Base-by-base conservation (phyloP, 2,797 vertebrate species). In the Crenuchus spilurus region DNA sequence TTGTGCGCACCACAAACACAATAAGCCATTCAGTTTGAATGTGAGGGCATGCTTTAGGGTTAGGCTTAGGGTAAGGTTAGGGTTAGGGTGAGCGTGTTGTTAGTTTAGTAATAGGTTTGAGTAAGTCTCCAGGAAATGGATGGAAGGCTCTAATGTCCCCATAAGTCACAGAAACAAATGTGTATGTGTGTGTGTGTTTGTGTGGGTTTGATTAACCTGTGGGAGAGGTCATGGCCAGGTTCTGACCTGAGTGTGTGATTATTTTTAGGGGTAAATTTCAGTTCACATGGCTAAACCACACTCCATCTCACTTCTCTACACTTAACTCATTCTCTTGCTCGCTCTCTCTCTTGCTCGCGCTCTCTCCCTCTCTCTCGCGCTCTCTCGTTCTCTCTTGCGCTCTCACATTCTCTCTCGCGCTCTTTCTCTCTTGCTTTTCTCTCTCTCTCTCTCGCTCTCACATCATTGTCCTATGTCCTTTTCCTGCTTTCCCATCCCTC, bases 401-500 rank as follows among this genome's bases (percentile, higher is more conserved):
- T 65, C 4, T 64, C 30, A 49, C 11, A 5, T 4, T 2, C n/a
- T 54, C 6, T 2, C 48, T 14, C 0, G 11, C 33, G 74, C 62
- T 55, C 76, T 65, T 63, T 33, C 16, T 3, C 6, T 37, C 35
- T 37, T 4, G 35, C 35, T 4, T 37, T 67, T 58, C 70, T 60
- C 39, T 5, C 51, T 33, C 20, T 18, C 33, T 24, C 72, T 75
- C 18, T 33, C 22, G 9, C n/a, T 51, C 9, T 16, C 52, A 49
- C 39, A 26, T 67, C 54, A 51, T 7, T 48, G 11, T 33, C 16
- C 41, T 14, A n/a, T n/a, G 57, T 67, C 71, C 60, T 66, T 80
- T 77, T 74, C 57, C 68, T 33, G 39, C 41, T 31, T 78, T 81
- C 76, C 65, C 8, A 68, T 62, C 71, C 37, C 70, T 79, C 81